Base-by-base conservation (phyloP, 2,113 vertebrate species). In the Podilymbus podiceps region DNA sequence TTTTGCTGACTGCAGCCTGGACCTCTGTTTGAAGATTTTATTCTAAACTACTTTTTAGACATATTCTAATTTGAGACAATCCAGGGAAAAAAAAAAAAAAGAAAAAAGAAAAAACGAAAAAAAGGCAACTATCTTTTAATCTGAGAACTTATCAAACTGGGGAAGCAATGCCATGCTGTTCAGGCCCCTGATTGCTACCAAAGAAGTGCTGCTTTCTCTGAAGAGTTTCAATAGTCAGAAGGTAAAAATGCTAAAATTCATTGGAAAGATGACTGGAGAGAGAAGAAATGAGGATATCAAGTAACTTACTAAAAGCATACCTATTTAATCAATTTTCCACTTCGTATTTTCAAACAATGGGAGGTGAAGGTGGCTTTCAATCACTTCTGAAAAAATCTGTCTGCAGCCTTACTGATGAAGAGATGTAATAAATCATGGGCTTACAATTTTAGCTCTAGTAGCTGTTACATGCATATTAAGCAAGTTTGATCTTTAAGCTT, bases 1-100 rank as follows among this genome's bases (percentile, higher is more conserved):
- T 93, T 96, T 93, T 92, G 38, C 91, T 95, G 92, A 95, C 92
- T 95, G 75, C 50, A 97, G 53, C n/a, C 62, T 90, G 59, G 84
- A 92, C 63, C 25, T 85, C 53, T 69, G 50, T 93, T 96, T 94
- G 89, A 97, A 94, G 79, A 92, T 68, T 96, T 93, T 85, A 87
- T 97, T 82, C 62, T 77, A 68, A 96, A 80, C 66, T 72, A 74
- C 47, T 90, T 96, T 95, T 91, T 76, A 95, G 73, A 86, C 19
- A 21, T 62, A 94, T 82, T 91, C 66, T 91, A 90, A 96, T 68
- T 92, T 67, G 75, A 90, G 42, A 86, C 21, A 93, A 89, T 12
- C 14, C 15, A 50, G 52, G 18, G 31, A n/a, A 83, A 72, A 11
- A 53, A 69, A 66, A 82, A 56, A 25, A 25, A 27, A 56, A 81